A percentile compares a stretch with the other conserved stretches of the same genome.
phyloP scores from a whole-genome alignment of 2,888 invertebrate species.

The Cinara cedri region DNA sequence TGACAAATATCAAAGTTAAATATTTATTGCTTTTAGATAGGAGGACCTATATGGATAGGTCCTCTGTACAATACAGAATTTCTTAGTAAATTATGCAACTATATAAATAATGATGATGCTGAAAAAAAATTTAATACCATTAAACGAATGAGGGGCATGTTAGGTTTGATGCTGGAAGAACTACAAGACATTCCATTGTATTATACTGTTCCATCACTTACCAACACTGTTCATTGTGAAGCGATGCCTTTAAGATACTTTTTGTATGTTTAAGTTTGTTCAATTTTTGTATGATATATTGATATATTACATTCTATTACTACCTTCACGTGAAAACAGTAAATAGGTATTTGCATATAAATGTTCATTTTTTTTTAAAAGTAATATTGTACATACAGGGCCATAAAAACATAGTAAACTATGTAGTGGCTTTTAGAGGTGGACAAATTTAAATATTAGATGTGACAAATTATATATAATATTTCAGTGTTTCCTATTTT shows the following conservation, averaged over 20 bases:
- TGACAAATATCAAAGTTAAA: not conserved
- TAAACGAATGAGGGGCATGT: slow-evolving; percentile 78
- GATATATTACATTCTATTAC: no score
- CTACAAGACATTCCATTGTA: slow-evolving; percentile 83
- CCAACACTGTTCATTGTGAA: slow-evolving; percentile 74
- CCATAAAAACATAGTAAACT: no score
- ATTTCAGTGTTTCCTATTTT: no score
- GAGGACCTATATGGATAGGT: slow-evolving; percentile 94
- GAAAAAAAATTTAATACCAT: slow-evolving; percentile 70
- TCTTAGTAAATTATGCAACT: slow-evolving; percentile 71
- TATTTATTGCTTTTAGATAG: slow-evolving; percentile 68
- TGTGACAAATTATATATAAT: no score
- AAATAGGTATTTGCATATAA: no score
- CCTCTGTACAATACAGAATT: slow-evolving; percentile 83
- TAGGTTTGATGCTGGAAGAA: slow-evolving; percentile 84
- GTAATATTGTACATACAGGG: no score
- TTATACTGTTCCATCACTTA: slow-evolving; percentile 80
- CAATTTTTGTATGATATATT: slow-evolving; percentile 12
- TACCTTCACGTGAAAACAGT: no score
- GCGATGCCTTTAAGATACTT: slow-evolving; percentile 74
- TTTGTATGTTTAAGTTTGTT: slow-evolving; percentile 65
- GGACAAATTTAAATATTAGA: no score
- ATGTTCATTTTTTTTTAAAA: no score
- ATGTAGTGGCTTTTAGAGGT: no score
- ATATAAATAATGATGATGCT: slow-evolving; percentile 62